These are phyloP conservation scores for Tridacna gigas DNA, from an alignment of 2,888 invertebrate genomes.

Conservation along the genomic window DNA sequence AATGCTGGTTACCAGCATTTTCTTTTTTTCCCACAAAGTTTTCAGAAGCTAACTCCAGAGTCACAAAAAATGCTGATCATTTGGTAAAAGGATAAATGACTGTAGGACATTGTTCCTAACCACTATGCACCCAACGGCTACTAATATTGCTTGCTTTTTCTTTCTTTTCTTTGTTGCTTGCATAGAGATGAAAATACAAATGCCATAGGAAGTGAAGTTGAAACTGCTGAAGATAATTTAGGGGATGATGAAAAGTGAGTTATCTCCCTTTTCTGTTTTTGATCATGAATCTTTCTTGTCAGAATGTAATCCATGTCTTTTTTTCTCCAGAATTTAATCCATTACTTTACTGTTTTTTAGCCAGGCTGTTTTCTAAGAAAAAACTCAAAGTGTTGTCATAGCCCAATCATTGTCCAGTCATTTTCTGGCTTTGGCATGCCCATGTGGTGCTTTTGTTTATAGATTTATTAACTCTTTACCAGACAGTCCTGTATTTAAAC, in stretches of 20 bases:
- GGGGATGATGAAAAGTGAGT: constrained; percentile 47
- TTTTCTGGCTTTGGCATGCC: too few species aligned
- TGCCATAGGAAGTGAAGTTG: constrained; percentile 49
- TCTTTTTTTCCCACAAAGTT: background rate
- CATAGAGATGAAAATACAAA: constrained; percentile 54
- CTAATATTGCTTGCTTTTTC: background rate
- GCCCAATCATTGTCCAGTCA: too few species aligned
- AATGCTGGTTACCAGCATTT: background rate
- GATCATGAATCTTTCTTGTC: background rate
- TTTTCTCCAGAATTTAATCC: too few species aligned
- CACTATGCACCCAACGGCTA: background rate
- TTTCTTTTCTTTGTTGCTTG: constrained; percentile 35
- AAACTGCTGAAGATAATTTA: constrained; percentile 12
- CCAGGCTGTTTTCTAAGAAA: too few species aligned
- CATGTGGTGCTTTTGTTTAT: too few species aligned
- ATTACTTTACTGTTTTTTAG: too few species aligned
- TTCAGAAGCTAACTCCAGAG: background rate
- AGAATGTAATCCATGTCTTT: too few species aligned
- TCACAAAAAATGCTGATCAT: background rate
- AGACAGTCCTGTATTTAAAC: too few species aligned
- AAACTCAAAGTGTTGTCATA: too few species aligned
- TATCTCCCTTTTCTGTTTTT: background rate
- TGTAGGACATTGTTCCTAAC: background rate
- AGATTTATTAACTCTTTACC: too few species aligned
- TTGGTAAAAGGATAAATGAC: background rate